Conservation (phyloP, 2,113 vertebrate genomes). For the Poicephalus meyeri region DNA sequence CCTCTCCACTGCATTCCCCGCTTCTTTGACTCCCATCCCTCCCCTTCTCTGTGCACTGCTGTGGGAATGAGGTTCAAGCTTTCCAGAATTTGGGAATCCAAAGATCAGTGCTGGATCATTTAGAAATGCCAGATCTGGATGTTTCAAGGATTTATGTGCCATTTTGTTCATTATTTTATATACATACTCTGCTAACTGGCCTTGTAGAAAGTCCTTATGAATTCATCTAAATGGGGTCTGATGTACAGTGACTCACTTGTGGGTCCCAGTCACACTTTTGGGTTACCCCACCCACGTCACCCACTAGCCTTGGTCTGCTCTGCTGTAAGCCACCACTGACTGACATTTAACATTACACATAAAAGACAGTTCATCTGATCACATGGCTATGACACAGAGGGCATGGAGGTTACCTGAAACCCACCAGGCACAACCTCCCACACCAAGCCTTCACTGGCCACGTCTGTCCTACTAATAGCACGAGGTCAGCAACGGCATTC, state of each 20-base stretch:
- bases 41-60: neutral
- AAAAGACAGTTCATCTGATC: neutral
- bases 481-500: neutral
- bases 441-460: neutral
- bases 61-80: fast-evolving
- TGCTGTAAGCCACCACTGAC: neutral
- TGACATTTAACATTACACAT: neutral
- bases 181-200: neutral
- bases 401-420: neutral
- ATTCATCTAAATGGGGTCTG: neutral
- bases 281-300: neutral
- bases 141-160: neutral
- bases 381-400: fast-evolving
- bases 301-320: neutral
- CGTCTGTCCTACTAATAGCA: neutral
- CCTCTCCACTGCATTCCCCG: neutral
- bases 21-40: neutral
- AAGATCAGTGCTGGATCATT: neutral
- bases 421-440: neutral
- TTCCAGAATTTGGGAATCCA: neutral
- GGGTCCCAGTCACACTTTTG: neutral
- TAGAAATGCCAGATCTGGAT: neutral
- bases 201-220: neutral
- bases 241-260: neutral
- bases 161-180: neutral